Evolutionary conservation across 2,888 invertebrate species (phyloP).

Genomic region (Drosophila flavopinicola): DNA sequence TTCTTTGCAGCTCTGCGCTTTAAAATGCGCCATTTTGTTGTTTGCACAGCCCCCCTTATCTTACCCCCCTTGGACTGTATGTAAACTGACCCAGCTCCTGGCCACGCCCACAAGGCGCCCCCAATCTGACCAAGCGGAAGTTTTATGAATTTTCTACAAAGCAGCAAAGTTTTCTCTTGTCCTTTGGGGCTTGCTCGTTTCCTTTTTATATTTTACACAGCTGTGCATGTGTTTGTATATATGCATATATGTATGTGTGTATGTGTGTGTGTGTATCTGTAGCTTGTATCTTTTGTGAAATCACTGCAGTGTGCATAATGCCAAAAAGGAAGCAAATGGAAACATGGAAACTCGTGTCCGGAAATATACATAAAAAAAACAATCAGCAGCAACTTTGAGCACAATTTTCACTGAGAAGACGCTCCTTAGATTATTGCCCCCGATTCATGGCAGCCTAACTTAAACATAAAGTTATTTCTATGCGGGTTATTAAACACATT

Average conservation of each 20-base stretch:
- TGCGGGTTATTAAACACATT: slow-evolving; percentile 41
- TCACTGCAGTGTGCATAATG: slow-evolving; percentile 79
- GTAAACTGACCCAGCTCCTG: slow-evolving; percentile 46
- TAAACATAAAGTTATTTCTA: slow-evolving; percentile 22
- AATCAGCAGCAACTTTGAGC: slow-evolving; percentile 46
- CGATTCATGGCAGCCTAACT: slow-evolving; percentile 1
- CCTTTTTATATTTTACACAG: slow-evolving; percentile 10
- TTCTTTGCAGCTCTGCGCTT: slow-evolving; percentile 57
- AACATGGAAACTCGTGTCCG: slow-evolving; percentile 41
- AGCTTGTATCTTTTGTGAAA: slow-evolving; percentile 69
- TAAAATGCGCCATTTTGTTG: slow-evolving; percentile 80
- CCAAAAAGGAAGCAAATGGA: slow-evolving; percentile 26
- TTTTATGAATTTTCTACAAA: slow-evolving; percentile 79
- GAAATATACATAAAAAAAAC: slow-evolving; percentile 67
- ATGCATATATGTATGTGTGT: slow-evolving; percentile 17
- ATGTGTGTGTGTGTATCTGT: slow-evolving; percentile 25
- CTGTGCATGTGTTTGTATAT: not conserved
- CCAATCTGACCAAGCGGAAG: slow-evolving; percentile 73
- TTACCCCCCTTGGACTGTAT: not conserved
- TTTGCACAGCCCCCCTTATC: slow-evolving; percentile 48
- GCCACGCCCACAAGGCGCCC: slow-evolving; percentile 56
- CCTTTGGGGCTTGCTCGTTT: slow-evolving; percentile 43
- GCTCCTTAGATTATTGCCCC: slow-evolving; percentile 38
- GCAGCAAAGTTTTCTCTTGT: slow-evolving; percentile 67
- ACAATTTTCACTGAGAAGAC: slow-evolving; percentile 21